Evolutionary conservation across 1,140 invertebrate species (phyloP), one percentile per base, ranked within the genome.

Genomic region (Heterodera schachtii): DNA sequence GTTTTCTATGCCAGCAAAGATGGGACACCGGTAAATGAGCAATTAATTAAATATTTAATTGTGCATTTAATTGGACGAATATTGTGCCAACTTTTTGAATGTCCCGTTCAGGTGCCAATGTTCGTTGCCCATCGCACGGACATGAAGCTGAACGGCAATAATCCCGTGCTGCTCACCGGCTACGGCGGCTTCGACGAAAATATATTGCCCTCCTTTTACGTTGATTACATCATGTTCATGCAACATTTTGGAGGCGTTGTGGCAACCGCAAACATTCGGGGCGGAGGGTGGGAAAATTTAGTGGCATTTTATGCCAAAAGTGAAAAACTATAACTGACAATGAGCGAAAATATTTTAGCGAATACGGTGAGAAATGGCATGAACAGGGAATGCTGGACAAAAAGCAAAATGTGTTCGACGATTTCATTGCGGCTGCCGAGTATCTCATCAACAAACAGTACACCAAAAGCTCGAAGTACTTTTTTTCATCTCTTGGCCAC

Each of bases 301-400:
- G 1, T 31, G 31, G 31, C 31, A 31, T 31, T 31, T 31, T 31
- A 31, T 31, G 31, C 31, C 31, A 31, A 31, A 31, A 31, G 0
- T 31, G 31, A 31, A 31, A 31, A 31, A 31, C 1, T 31, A 31
- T 0, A 31, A 31, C 31, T 31, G 31, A 31, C 31, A 31, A 31
- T 31, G 31, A 31, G 31, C 31, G 31, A 31, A 31, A 31, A n/a
- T 95, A n/a, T n/a, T 82, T 71, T 31, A 83, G 82, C 52, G 97
- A 99, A 91, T 99, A 98, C 91, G 97, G 97, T 66, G 95, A 97
- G 90, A 93, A 93, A 78, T 99, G 97, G 97, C 96, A 99, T 90
- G 95, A 98, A 90, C 94, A 91, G 19, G 97, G 97, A 11, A 93
- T 94, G 43, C 92, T 96, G 70, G 92, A 94, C 0, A 97, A 98